Conservation (phyloP, 2,113 vertebrate species). For the Panurus biarmicus region DNA sequence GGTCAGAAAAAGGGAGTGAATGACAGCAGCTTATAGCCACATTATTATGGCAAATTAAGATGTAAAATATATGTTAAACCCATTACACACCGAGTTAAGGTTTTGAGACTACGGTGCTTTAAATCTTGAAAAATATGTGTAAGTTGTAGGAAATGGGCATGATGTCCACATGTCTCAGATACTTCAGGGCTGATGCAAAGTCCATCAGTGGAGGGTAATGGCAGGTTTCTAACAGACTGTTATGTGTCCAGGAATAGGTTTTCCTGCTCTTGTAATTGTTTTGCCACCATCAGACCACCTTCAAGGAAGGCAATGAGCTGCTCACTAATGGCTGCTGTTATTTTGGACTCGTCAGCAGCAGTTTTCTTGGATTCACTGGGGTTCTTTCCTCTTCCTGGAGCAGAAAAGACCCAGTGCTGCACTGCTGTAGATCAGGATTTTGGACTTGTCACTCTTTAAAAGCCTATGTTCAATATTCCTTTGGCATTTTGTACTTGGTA, state of each 20-base stretch:
- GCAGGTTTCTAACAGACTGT: background rate
- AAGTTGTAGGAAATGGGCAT: slow-evolving; percentile 43
- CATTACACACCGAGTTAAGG: slow-evolving; percentile 10
- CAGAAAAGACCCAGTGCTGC: background rate
- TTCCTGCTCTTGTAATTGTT: background rate
- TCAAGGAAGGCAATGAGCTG: background rate
- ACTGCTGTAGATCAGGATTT: background rate
- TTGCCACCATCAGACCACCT: background rate
- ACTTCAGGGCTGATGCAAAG: slow-evolving; percentile 19
- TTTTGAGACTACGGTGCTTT: background rate
- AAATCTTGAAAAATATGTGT: background rate
- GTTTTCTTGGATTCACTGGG: background rate
- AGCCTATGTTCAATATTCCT: background rate
- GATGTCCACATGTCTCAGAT: slow-evolving; percentile 26
- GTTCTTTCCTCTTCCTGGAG: background rate
- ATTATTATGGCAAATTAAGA: slow-evolving; percentile 47
- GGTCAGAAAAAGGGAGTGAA: slow-evolving; percentile 54
- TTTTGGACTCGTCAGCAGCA: background rate
- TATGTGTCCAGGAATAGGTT: background rate
- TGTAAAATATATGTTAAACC: slow-evolving; percentile 50
- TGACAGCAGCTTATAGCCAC: slow-evolving; percentile 40
- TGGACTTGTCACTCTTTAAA: background rate
- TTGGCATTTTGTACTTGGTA: background rate
- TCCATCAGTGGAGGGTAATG: background rate
- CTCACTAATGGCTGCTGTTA: background rate